Base-by-base conservation (phyloP, 2,113 vertebrate genomes). In the Sceloporus tristichus region DNA sequence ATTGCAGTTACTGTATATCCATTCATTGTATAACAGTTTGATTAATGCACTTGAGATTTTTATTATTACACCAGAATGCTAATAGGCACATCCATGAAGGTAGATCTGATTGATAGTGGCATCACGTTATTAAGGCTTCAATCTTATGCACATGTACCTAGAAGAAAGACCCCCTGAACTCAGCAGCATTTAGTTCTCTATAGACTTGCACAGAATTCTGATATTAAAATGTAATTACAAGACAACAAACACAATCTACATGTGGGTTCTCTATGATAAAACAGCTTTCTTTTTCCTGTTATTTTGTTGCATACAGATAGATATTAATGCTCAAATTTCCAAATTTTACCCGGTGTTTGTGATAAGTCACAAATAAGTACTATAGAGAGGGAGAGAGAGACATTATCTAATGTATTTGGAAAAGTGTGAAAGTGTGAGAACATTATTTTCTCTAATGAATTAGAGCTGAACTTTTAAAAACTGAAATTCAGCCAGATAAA, bases 381-480 rank as follows among this genome's bases (percentile, higher is more conserved):
- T n/a, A 14, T 91, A 93, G 86, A 56, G 25, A 76, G 34, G 34
- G 11, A 56, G 5, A 59, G 10, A 59, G 7, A 75, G 19, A 87
- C 77, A 79, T 96, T 86, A 94, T 54, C 88, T 93, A 90, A 93
- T 93, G 91, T 94, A 70, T 94, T 91, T 91, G 80, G 90, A 93
- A 94, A 91, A 5, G 38, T 93, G 25, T 56, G 59, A 91, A 92
- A 94, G 40, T 89, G 59, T 85, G 90, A 88, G 40, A 82, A 53
- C 84, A 71, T 87, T 95, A 91, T 94, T 94, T 56, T 93, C 83
- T 85, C 23, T 91, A 82, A 77, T 88, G 85, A 78, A 73, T 2
- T 34, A 92, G 73, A 42, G 5, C 71, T 91, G 94, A 62, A 88
- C 95, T 95, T 96, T 95, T 94, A 89, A 79, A 59, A 54, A 79